Evolutionary conservation across 1,140 invertebrate genomes (phyloP).

Genomic region (Myzus persicae): DNA sequence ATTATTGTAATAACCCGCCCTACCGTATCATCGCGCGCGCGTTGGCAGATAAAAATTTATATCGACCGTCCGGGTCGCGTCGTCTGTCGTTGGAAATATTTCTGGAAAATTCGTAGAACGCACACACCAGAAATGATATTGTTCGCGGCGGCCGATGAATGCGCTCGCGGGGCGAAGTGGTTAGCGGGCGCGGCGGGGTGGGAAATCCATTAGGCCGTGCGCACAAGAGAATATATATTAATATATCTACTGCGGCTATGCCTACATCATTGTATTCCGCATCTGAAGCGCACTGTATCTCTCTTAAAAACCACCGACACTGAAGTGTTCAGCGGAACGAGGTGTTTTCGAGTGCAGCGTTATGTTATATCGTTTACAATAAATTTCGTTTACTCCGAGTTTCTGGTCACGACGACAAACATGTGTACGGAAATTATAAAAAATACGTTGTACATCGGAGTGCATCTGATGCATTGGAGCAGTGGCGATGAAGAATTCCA

Average conservation of each 20-base stretch:
- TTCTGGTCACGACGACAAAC: neutral
- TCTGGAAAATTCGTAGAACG: slow-evolving; percentile 13
- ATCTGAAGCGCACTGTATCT: neutral
- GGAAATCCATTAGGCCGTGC: slow-evolving; percentile 4
- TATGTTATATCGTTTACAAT: slow-evolving; percentile 9
- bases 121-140: neutral
- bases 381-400: neutral
- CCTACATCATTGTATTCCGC: neutral
- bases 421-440: neutral
- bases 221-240: neutral
- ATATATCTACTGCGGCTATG: neutral
- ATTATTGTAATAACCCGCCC: neutral
- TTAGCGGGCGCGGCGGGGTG: neutral
- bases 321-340: neutral
- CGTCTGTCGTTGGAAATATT: neutral
- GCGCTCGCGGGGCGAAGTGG: neutral
- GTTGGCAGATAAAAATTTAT: neutral
- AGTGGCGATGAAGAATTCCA: neutral
- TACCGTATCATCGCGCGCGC: neutral
- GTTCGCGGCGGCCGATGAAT: neutral
- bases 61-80: neutral
- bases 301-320: slow-evolving; percentile 16
- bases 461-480: neutral
- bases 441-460: neutral
- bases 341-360: neutral